phyloP scores from a whole-genome alignment of 2,888 invertebrate species.

The Metellina segmentata region DNA sequence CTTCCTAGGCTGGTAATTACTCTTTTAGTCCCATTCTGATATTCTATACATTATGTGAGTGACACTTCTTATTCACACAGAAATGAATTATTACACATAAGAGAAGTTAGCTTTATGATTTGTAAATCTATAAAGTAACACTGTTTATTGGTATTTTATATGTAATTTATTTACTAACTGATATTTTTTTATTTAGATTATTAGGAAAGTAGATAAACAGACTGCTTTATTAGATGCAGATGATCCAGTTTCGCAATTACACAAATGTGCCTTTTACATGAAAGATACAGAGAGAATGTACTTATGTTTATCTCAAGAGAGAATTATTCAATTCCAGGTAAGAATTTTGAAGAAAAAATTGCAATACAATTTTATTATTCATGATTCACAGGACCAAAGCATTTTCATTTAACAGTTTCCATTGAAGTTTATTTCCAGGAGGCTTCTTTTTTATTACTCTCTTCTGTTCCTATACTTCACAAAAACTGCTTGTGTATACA shows the following conservation, averaged over 20 bases:
- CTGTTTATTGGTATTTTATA: not conserved
- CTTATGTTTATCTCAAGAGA: slow-evolving; percentile 97
- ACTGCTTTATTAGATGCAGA: slow-evolving; percentile 98
- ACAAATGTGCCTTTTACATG: slow-evolving; percentile 99
- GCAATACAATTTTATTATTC: too few species aligned
- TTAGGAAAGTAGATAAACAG: slow-evolving; percentile 94
- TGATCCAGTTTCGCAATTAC: slow-evolving; percentile 99
- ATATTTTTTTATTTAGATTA: slow-evolving; percentile 80
- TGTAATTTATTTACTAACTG: not conserved
- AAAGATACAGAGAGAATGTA: slow-evolving; percentile 99
- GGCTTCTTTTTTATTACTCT: too few species aligned
- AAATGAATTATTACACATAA: not conserved
- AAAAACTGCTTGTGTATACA: too few species aligned
- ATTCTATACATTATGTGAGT: not conserved
- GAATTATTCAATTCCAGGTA: slow-evolving; percentile 98
- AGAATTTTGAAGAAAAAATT: too few species aligned
- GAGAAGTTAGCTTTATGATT: not conserved
- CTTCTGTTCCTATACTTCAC: too few species aligned
- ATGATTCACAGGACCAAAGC: too few species aligned
- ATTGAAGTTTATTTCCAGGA: too few species aligned
- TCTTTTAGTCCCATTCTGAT: not conserved
- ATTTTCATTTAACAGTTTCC: too few species aligned
- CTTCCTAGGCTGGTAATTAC: slow-evolving; percentile 91
- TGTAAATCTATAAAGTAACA: not conserved
- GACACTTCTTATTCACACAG: not conserved